Conservation (phyloP, 2,113 vertebrate species). For the Acrocephalus arundinaceus region DNA sequence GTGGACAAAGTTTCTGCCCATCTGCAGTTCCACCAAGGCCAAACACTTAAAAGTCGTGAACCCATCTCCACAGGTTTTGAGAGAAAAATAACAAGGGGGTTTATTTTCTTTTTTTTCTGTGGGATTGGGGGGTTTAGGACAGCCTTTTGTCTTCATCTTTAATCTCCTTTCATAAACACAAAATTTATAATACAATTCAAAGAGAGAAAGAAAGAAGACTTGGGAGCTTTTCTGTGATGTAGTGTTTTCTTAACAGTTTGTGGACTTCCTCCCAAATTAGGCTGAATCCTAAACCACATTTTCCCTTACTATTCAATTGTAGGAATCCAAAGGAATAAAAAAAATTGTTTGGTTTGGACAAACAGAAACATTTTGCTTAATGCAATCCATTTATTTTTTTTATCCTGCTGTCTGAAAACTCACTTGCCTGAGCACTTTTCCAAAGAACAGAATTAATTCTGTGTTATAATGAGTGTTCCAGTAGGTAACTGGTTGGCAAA, state of each 20-base stretch:
- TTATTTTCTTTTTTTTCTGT: neutral
- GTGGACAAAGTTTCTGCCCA: neutral
- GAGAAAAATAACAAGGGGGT: neutral
- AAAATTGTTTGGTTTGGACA: neutral
- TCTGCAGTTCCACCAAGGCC: neutral
- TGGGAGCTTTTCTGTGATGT: neutral
- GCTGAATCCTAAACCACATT: neutral
- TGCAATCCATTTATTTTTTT: neutral
- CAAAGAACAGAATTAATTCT: constrained; percentile 20
- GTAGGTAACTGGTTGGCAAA: constrained; percentile 27
- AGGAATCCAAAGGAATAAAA: neutral
- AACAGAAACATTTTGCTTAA: constrained; percentile 13
- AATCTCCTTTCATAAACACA: neutral
- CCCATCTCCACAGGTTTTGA: neutral
- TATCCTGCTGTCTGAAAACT: constrained; percentile 20
- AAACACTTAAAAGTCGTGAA: fast-evolving
- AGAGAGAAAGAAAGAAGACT: neutral
- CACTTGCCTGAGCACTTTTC: neutral
- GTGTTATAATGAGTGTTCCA: constrained; percentile 8
- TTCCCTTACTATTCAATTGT: neutral
- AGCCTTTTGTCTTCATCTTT: neutral
- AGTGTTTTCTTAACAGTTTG: neutral
- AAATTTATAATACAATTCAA: neutral
- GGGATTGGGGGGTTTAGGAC: neutral
- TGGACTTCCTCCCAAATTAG: neutral